Evolutionary conservation across 2,113 vertebrate genomes (phyloP).

Genomic region (Forbesichthys papilliferus): DNA sequence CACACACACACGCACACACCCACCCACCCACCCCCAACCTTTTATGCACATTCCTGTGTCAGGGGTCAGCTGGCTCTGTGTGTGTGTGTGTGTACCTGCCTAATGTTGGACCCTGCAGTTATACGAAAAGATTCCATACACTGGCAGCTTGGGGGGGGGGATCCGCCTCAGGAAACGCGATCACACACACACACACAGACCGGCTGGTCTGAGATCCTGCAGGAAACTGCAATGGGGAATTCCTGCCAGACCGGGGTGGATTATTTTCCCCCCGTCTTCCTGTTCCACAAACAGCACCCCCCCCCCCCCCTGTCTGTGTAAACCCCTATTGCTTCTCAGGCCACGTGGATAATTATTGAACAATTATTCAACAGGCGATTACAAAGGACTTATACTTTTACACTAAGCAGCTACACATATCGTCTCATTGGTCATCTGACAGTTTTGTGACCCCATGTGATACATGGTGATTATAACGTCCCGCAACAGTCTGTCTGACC

Average conservation of each 20-base stretch:
- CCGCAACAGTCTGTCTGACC: too few species aligned
- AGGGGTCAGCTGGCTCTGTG: conserved; percentile 62
- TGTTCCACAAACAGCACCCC: conserved; percentile 45
- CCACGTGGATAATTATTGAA: conserved; percentile 26
- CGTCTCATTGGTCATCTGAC: too few species aligned
- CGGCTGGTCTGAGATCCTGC: conserved; percentile 65
- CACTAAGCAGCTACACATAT: background rate
- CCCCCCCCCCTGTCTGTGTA: conserved; percentile 35
- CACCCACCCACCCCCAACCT: conserved; percentile 8
- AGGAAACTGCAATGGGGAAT: conserved; percentile 72
- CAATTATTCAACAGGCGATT: conserved; percentile 24
- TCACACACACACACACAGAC: conserved; percentile 11
- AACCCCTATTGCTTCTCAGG: conserved; percentile 32
- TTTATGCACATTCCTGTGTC: conserved; percentile 50
- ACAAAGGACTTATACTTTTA: conserved; percentile 2
- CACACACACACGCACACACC: conserved; percentile 6
- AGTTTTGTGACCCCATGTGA: too few species aligned
- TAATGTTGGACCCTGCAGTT: conserved; percentile 73
- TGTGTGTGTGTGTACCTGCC: conserved; percentile 51
- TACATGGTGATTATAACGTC: too few species aligned
- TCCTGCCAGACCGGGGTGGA: conserved; percentile 65
- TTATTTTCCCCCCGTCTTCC: conserved; percentile 68
- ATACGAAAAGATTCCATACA: conserved; percentile 70
- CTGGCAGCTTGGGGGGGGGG: conserved; percentile 50
- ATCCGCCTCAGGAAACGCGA: conserved; percentile 58